Base-by-base conservation (phyloP, 2,113 vertebrate species). In the Oreocharis arfaki region DNA sequence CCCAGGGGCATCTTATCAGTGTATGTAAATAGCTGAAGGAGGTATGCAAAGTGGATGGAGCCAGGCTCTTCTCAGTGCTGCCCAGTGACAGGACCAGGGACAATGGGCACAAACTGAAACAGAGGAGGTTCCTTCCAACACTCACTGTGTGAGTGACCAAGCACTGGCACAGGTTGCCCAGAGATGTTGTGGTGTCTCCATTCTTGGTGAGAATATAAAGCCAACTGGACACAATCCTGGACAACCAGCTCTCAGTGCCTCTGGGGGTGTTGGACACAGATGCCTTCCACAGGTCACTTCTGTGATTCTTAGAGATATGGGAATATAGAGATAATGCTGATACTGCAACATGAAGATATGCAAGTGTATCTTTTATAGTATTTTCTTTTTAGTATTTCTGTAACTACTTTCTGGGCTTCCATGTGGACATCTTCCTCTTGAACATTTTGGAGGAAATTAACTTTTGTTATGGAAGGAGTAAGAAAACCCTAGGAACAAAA, bases 81-180 rank as follows among this genome's bases (percentile, higher is more conserved):
- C 60, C n/a, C 78, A 74, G 77, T 16, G 35, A 2, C 60, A 61
- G 47, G 27, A 53, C 11, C 13, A 53, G 67, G 78, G 32, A 10
- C 30, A 8, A 5, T 0, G 0, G 18, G 19, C 32, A n/a, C 44
- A 17, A 23, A 16, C 23, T 49, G 85, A 24, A 61, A 7, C 37
- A 13, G 6, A 4, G 30, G 59, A 68, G 7, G 7, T 12, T 90
- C 21, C 23, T 16, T 52, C 49, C 6, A 61, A 15, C 33, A 14
- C 42, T 65, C 4, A 5, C 47, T 37, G 8, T 42, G 44, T 4
- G 23, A 8, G 39, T 42, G 73, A 33, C 59, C 4, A 4, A 44
- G 37, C 24, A 9, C 30, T 22, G 70, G 21, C 60, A 57, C 15
- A 44, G 33, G 46, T 10, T 76, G 11, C 41, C 35, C 16, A 17